A percentile compares a stretch with the other conserved stretches of the same genome.
Conservation (phyloP, 2,888 invertebrate species). For the Ptycholaimellus sp. region DNA sequence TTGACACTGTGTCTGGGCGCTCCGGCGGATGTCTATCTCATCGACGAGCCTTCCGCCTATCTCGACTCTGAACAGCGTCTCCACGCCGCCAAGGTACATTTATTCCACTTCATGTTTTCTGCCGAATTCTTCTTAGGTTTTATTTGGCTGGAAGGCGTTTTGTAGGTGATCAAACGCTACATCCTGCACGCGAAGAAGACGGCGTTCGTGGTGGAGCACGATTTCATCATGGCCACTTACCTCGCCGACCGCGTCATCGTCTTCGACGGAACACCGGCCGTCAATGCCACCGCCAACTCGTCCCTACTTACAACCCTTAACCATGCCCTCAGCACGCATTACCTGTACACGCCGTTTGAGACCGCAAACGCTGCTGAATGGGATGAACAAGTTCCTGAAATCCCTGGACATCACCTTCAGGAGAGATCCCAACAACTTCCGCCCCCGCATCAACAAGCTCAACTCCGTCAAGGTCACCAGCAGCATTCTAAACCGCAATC, state of each 20-base stretch:
- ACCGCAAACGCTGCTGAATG: slow-evolving; percentile 64
- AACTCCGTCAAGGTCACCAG: slow-evolving; percentile 64
- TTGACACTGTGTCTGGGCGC: slow-evolving; percentile 76
- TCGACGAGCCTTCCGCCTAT: slow-evolving; percentile 96
- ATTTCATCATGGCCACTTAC: slow-evolving; percentile 99
- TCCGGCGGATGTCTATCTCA: slow-evolving; percentile 89
- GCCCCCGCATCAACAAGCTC: slow-evolving; percentile 89
- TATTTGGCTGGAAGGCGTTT: background rate
- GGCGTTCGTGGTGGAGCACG: slow-evolving; percentile 97
- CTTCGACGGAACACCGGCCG: slow-evolving; percentile 77
- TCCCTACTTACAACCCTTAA: slow-evolving; percentile 11
- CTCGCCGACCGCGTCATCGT: slow-evolving; percentile 92
- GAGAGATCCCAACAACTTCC: slow-evolving; percentile 89
- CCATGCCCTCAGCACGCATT: background rate
- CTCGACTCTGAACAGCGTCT: slow-evolving; percentile 98
- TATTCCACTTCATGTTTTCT: no score
- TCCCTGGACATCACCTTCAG: slow-evolving; percentile 88
- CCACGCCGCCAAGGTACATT: slow-evolving; percentile 96
- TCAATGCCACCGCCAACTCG: slow-evolving; percentile 60
- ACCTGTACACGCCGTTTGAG: slow-evolving; percentile 19
- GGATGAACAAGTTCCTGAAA: slow-evolving; percentile 92
- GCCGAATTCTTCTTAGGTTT: background rate
- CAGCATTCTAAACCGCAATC: background rate
- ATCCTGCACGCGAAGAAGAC: slow-evolving; percentile 97
- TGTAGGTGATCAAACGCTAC: no score